Base-by-base conservation (phyloP, 2,888 invertebrate genomes). In the Limnephilus marmoratus region DNA sequence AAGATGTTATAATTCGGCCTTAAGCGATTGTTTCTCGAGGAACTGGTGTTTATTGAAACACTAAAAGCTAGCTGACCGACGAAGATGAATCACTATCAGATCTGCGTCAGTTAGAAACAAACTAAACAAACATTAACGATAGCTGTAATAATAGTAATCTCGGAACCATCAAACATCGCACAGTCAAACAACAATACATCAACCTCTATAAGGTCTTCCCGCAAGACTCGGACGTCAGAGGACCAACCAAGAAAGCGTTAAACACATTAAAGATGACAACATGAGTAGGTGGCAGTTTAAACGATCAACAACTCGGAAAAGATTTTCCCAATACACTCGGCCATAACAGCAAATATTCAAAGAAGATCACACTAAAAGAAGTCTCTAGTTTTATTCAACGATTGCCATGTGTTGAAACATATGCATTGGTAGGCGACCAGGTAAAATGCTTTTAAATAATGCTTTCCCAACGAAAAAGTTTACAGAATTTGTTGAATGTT, bases 71-170 rank as follows among this genome's bases (percentile, higher is more conserved):
- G 68, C 68, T 68, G n/a, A 68, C 68, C 82, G 82, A 82, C 31
- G 82, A 9, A 82, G 34, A 85, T 85, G 68, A 88, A 53, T 88
- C 49, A 88, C 29, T 12, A 29, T 34, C 49, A 31, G 31, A 82
- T 82, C 87, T 29, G 41, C 85, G 45, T 41, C 34, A n/a, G 87
- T 49, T 49, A 31, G 68, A 53, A 49, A 53, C 87, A 53, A 86
- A n/a, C 29, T 53, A 29, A 53, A 49, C 87, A 88, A 53, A 53
- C 87, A 53, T 29, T 31, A 29, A 68, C 68, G 53, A 88, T 53
- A 37, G 53, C 87, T 31, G 31, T 85, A 88, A 88, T 90, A 81
- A 90, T 81, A 90, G 90, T 81, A 81, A 18, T 90, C 90, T 90
- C 81, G 29, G 90, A 90, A 90, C 90, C 45, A 90, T 90, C 81